Evolutionary conservation across 2,113 vertebrate genomes (phyloP).

Genomic region (Hippocampus barbouri): DNA sequence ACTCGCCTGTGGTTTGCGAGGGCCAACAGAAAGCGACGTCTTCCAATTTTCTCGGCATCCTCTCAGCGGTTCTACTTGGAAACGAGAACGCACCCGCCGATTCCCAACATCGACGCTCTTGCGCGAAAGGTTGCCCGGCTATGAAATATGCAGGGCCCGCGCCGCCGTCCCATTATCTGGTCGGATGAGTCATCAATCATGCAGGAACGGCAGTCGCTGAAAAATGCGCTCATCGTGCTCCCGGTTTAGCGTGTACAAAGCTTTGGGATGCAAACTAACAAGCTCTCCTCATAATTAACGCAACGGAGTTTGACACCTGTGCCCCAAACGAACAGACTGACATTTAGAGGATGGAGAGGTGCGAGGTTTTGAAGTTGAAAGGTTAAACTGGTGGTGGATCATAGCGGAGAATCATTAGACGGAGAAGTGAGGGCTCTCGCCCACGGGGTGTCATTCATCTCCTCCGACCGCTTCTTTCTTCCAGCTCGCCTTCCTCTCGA

Average conservation of each 20-base stretch:
- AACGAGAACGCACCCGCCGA: conserved; percentile 16
- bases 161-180: conserved; percentile 31
- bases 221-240: conserved; percentile 18
- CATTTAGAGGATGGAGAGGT: conserved; percentile 1
- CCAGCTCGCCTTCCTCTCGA: background rate
- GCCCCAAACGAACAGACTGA: background rate
- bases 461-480: conserved; percentile 1
- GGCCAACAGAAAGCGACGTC: background rate
- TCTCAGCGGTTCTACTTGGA: conserved; percentile 1
- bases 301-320: no score
- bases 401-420: conserved; percentile 30
- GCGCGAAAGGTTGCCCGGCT: conserved; percentile 2
- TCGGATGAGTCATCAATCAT: conserved; percentile 48
- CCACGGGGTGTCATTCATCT: conserved; percentile 33
- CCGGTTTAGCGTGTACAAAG: conserved; percentile 4
- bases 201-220: background rate
- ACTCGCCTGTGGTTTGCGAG: background rate
- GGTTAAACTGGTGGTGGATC: conserved; percentile 14
- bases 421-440: conserved; percentile 23
- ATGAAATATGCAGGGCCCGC: conserved; percentile 44
- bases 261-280: background rate
- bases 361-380: conserved; percentile 1
- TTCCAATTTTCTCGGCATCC: background rate
- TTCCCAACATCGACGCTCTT: conserved; percentile 22
- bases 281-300: conserved; percentile 11